Base-by-base conservation (phyloP, 2,113 vertebrate genomes). In the Neogobius melanostomus region DNA sequence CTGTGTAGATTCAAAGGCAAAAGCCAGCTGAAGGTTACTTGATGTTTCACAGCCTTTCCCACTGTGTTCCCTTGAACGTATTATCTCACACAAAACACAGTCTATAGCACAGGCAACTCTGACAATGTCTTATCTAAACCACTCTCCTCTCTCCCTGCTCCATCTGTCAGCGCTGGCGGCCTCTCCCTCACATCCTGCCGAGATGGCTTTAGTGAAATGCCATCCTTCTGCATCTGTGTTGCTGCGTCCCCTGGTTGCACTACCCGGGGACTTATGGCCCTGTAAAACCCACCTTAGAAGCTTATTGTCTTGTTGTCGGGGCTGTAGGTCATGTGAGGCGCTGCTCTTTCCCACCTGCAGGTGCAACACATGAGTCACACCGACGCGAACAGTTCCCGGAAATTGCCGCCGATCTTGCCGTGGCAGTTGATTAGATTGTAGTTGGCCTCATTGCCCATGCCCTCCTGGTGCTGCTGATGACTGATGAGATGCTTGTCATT, bases 351-450 rank as follows among this genome's bases (percentile, higher is more conserved):
- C 64, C 45, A 74, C 71, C 71, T 77, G 80, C 81, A 84, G 83
- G 84, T 87, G 81, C 77, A 36, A 72, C 66, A 48, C 36, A 68
- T 17, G 60, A 79, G 64, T 75, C 78, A 78, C 78, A 75, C 72
- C 50, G 14, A 45, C 36, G 28, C 14, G 51, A 71, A 72, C 10
- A 10, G 61, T 46, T n/a, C 5, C 17, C 66, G 53, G 48, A 79
- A 75, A 78, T 54, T 49, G 50, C 61, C 65, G 17, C 44, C 56
- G 43, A 53, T 51, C 53, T 54, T 43, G 16, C 66, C 60, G 46
- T 68, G 3, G 17, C 9, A 28, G 1, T n/a, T 57, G 66, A 59
- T 76, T 66, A 71, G 64, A 79, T 76, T 46, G 59, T 43, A 65
- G 42, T 69, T 44, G 50, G 72, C 11, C 7, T 53, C 68, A 62